Conservation (phyloP, 2,797 vertebrate species). For the Petrocephalus schoutedeni region DNA sequence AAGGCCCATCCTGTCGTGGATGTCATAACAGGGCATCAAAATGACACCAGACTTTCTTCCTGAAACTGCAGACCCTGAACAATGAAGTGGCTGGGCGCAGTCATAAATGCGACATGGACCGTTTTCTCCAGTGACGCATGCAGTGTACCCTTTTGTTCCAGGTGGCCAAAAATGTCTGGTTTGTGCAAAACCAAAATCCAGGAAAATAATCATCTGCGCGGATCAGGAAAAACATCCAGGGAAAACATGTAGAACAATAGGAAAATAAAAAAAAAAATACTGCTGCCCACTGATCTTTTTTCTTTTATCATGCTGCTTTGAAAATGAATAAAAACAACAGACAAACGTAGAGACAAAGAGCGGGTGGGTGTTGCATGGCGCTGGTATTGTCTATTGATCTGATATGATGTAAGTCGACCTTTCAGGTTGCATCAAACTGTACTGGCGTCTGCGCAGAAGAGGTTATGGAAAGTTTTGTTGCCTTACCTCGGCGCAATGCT, state of each 20-base stretch:
- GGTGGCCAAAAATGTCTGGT: constrained; percentile 8
- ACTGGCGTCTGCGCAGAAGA: background rate
- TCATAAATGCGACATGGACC: background rate
- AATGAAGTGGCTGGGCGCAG: background rate
- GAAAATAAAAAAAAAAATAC: background rate
- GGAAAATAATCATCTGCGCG: background rate
- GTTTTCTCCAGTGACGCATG: background rate
- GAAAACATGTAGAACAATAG: constrained; percentile 1
- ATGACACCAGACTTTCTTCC: background rate
- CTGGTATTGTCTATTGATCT: constrained; percentile 40
- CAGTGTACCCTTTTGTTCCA: background rate
- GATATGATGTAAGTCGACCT: constrained; percentile 21
- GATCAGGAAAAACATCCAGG: background rate
- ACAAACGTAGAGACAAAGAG: constrained; percentile 35
- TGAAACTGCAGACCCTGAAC: background rate
- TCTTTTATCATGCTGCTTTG: constrained; percentile 3
- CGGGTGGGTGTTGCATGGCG: constrained; percentile 20
- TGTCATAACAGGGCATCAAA: background rate
- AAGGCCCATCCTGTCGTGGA: background rate
- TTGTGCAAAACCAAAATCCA: constrained; percentile 5
- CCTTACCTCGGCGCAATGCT: background rate
- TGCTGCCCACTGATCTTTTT: background rate
- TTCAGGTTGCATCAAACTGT: background rate
- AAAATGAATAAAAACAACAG: constrained; percentile 34
- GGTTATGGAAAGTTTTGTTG: background rate